Percentiles rank a stretch among this genome's conserved stretches.
Conservation (phyloP, 2,888 invertebrate genomes). For the Agriopis leucophaearia region DNA sequence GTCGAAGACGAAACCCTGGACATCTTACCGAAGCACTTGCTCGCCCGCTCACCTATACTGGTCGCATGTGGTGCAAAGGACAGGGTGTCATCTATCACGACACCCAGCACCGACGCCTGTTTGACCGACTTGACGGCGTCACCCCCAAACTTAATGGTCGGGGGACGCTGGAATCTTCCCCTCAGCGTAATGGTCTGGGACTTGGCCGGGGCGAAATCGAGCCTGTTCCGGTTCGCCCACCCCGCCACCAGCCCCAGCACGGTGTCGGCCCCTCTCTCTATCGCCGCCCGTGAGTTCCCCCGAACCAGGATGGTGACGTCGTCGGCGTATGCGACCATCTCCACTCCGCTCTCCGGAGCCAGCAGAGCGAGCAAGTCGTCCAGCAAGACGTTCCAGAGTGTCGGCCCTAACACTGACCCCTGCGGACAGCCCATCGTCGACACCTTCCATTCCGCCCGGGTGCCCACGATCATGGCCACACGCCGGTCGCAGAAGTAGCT, state of each 20-base stretch:
- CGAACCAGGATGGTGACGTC: background rate
- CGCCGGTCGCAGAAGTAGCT: background rate
- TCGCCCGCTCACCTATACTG: background rate
- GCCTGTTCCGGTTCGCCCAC: background rate
- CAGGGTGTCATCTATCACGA: background rate
- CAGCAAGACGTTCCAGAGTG: background rate
- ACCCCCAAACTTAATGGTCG: too few relatives aligned
- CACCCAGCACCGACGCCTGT: too few relatives aligned
- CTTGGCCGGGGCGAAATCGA: constrained; percentile 1
- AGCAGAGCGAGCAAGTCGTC: background rate
- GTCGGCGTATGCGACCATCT: too few relatives aligned
- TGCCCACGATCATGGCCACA: background rate
- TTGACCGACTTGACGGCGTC: too few relatives aligned
- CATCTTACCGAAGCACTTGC: background rate
- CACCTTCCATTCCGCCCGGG: background rate
- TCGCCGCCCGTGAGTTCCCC: background rate
- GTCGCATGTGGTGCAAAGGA: background rate
- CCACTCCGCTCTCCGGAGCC: background rate
- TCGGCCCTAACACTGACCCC: constrained; percentile 1
- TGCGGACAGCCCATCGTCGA: background rate
- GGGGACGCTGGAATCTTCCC: background rate
- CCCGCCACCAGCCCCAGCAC: background rate
- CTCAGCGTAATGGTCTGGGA: background rate
- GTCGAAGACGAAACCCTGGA: background rate
- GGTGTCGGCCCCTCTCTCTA: background rate